phyloP scores from a whole-genome alignment of 2,888 invertebrate genomes.

The Cepaea hortensis region DNA sequence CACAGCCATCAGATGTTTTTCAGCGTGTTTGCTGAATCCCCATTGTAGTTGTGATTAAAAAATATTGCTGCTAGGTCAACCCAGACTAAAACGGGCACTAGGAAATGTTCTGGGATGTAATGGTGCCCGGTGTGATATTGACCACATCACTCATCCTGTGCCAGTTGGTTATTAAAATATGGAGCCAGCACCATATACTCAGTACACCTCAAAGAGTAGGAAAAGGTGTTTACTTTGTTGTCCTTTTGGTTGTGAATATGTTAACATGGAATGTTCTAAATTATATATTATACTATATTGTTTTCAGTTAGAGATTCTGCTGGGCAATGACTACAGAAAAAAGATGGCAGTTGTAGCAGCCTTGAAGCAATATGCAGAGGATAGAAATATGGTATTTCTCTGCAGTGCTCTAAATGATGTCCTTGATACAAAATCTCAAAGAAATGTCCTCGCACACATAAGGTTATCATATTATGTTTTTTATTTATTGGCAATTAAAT shows the following conservation, averaged over 20 bases:
- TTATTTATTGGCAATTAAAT: neutral
- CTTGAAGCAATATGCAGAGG: conserved; percentile 74
- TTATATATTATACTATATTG: neutral
- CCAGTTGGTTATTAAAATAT: no score
- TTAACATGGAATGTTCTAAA: neutral
- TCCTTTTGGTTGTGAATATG: neutral
- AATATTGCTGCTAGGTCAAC: no score
- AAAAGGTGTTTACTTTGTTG: no score
- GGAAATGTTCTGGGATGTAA: no score
- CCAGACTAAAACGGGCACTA: no score
- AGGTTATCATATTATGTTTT: conserved; percentile 55
- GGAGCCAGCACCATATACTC: no score
- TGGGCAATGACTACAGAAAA: conserved; percentile 69
- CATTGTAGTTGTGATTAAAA: no score
- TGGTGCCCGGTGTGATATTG: no score
- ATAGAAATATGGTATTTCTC: conserved; percentile 70
- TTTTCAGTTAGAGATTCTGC: conserved; percentile 66
- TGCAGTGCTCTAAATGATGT: conserved; percentile 62
- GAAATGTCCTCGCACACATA: conserved; percentile 64
- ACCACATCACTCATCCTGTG: no score
- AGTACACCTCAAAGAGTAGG: no score
- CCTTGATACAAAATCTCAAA: conserved; percentile 64
- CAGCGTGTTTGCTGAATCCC: no score
- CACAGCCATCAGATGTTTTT: no score
- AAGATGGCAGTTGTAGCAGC: conserved; percentile 73